Percentiles rank a stretch among this genome's conserved stretches.
phyloP scores from a whole-genome alignment of 1,140 invertebrate genomes.

The Brachionus sp. region DNA sequence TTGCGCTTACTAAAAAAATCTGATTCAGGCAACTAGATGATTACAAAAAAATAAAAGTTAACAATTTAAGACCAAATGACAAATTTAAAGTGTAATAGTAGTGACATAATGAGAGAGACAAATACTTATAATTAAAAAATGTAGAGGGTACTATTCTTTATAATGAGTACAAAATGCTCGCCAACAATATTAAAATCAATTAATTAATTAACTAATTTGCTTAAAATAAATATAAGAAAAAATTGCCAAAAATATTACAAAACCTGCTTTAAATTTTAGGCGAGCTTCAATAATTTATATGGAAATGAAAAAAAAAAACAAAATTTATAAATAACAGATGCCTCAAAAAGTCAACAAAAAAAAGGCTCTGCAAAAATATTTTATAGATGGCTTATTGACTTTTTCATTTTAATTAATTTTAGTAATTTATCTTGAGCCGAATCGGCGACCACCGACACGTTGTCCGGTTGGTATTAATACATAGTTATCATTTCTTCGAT shows the following conservation, averaged over 20 bases:
- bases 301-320: background rate
- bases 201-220: background rate
- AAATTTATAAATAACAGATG: background rate
- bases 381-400: background rate
- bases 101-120: background rate
- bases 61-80: background rate
- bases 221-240: slow-evolving; percentile 33
- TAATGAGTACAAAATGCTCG: slow-evolving; percentile 16
- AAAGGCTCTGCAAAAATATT: background rate
- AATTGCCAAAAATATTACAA: slow-evolving; percentile 4
- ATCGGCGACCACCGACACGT: slow-evolving; percentile 18
- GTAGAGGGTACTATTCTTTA: background rate
- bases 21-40: slow-evolving; percentile 46
- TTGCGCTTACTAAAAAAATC: slow-evolving; percentile 46
- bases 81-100: background rate
- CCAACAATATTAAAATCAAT: background rate
- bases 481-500: slow-evolving; percentile 8
- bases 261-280: slow-evolving; percentile 1
- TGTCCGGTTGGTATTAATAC: background rate
- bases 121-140: background rate
- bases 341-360: background rate
- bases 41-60: background rate
- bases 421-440: slow-evolving; percentile 19
- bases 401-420: background rate
- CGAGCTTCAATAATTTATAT: background rate